Conservation (phyloP, 2,888 invertebrate species). For the Andricus curvator region DNA sequence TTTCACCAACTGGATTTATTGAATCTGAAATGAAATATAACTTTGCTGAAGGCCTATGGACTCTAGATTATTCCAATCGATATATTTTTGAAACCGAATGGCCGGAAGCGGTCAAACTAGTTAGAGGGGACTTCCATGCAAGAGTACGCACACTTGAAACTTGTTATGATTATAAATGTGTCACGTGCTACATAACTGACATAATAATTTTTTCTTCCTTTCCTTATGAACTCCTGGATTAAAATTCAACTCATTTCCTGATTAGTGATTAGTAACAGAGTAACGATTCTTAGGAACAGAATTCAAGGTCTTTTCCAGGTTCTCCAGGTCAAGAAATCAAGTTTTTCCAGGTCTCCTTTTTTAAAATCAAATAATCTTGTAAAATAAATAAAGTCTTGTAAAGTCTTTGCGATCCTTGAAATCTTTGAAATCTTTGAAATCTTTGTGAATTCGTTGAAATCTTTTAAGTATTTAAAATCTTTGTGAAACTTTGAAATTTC, state of each 20-base stretch:
- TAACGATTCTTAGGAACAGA: no score
- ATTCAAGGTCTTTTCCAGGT: no score
- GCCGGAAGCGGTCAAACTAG: conserved; percentile 35
- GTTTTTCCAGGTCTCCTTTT: no score
- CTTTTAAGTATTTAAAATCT: no score
- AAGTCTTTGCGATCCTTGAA: no score
- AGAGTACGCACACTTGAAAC: conserved; percentile 6
- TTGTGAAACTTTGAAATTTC: no score
- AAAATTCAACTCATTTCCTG: conserved; percentile 17
- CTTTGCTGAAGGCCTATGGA: not conserved
- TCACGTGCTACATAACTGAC: conserved; percentile 38
- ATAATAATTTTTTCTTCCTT: not conserved
- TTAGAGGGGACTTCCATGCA: conserved; percentile 10
- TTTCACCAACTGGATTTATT: not conserved
- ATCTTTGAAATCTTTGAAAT: no score
- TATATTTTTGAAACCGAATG: conserved; percentile 18
- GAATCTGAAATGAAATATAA: not conserved
- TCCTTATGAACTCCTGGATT: not conserved
- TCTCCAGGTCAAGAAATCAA: no score
- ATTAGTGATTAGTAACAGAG: not conserved
- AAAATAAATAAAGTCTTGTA: no score
- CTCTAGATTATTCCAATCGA: conserved; percentile 7
- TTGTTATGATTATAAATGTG: conserved; percentile 39
- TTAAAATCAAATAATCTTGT: no score
- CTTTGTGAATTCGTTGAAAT: no score